These are phyloP conservation scores for Choristoneura fumiferana DNA, from an alignment of 1,140 invertebrate species.

Conservation along the genomic window DNA sequence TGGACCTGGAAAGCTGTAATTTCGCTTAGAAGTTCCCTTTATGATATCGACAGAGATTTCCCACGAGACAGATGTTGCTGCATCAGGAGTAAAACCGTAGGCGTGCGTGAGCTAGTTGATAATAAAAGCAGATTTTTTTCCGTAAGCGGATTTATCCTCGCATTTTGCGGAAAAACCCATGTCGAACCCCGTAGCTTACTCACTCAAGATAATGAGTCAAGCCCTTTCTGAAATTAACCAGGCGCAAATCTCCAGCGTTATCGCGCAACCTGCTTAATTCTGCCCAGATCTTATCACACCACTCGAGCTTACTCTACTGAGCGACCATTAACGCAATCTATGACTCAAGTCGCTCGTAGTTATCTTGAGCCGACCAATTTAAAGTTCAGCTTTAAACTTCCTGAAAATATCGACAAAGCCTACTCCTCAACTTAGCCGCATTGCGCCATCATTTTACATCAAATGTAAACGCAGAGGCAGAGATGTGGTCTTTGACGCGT, in stretches of 20 bases:
- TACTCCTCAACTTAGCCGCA: constrained; percentile 5
- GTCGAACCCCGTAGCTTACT: not conserved
- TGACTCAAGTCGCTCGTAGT: constrained; percentile 6
- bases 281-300: not conserved
- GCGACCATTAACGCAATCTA: constrained; percentile 8
- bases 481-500: not conserved
- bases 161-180: not conserved
- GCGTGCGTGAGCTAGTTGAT: too few relatives aligned
- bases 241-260: constrained; percentile 6
- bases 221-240: constrained; percentile 9
- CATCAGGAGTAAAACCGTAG: too few relatives aligned
- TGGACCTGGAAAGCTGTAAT: too few relatives aligned
- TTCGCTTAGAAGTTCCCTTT: too few relatives aligned
- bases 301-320: constrained; percentile 4
- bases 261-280: constrained; percentile 11
- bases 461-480: not conserved
- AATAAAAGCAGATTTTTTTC: too few relatives aligned
- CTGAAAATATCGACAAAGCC: not conserved
- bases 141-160: not conserved
- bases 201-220: constrained; percentile 5
- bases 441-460: constrained; percentile 4
- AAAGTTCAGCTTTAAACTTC: not conserved
- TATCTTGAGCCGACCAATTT: not conserved
- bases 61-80: too few relatives aligned
- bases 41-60: too few relatives aligned